Base-by-base conservation (phyloP, 2,797 vertebrate species). In the Scyliorhinus canicula region DNA sequence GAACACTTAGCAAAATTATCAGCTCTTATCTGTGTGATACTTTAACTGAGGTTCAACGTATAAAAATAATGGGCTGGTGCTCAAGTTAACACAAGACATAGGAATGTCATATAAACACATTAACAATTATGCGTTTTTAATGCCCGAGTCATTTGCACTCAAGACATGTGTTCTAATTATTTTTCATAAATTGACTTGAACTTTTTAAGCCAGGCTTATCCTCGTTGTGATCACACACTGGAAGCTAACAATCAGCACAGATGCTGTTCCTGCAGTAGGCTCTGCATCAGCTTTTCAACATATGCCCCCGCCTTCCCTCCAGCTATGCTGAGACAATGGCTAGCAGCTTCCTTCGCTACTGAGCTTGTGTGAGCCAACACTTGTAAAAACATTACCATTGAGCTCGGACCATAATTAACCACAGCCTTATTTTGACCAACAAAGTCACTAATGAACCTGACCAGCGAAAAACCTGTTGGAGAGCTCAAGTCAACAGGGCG, bases 201-300 rank as follows among this genome's bases (percentile, higher is more conserved):
- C 95, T 95, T 95, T 95, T 95, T 95, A 88, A 95, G 55, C n/a
- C 55, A 52, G 47, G 95, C 95, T 95, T 95, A 47, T 52, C 63
- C 86, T 96, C 95, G 95, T 95, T 95, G 95, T 95, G 95, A 95
- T 95, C 55, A 90, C 55, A 67, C 93, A 93, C 93, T 95, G 95
- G 93, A 95, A 95, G 95, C 95, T 94, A 95, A 95, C 95, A 95
- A 95, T 95, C 47, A 55, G 95, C 95, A 95, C 95, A 95, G 95
- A 95, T 95, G 95, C 65, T 94, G 60, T 63, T 60, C 95, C 95
- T 91, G 91, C 93, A 95, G 63, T 82, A 86, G 95, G 95, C 86
- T 50, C 95, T 90, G 90, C 95, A 93, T 95, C 90, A 95, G 95
- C 95, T 95, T 95, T 95, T 95, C 91, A 95, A 95, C 90, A 95